Conservation (phyloP, 2,888 invertebrate species). For the Meta bourneti region DNA sequence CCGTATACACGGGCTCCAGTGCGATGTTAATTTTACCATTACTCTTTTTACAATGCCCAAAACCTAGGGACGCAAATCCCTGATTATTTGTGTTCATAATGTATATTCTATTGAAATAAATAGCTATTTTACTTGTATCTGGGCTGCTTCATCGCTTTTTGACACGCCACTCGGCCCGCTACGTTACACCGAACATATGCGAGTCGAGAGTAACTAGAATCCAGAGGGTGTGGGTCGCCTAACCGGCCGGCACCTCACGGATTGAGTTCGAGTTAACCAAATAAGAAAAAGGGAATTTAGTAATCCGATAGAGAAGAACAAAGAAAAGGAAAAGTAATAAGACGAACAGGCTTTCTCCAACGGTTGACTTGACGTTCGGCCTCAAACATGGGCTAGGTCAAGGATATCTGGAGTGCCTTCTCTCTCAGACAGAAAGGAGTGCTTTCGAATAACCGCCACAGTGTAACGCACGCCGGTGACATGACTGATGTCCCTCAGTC, state of each 20-base stretch:
- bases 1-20: no score
- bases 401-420: constrained; percentile 41
- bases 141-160: no score
- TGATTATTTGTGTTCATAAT: no score
- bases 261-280: constrained; percentile 27
- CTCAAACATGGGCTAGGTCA: constrained; percentile 52
- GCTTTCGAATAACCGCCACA: background rate
- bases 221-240: constrained; percentile 10
- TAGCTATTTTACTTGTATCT: no score
- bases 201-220: background rate
- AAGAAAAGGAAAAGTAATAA: constrained; percentile 22
- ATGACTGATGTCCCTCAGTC: background rate
- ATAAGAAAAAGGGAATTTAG: background rate
- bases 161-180: no score
- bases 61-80: no score
- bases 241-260: constrained; percentile 1
- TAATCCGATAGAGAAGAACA: background rate
- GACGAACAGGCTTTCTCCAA: constrained; percentile 22
- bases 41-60: no score
- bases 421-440: constrained; percentile 19
- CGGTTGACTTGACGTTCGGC: constrained; percentile 58
- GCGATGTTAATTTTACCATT: no score
- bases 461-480: constrained; percentile 14
- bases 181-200: no score
- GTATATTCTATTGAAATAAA: no score